Evolutionary conservation across 2,888 invertebrate species (phyloP).

Genomic region (Coelogynopora nodosa): DNA sequence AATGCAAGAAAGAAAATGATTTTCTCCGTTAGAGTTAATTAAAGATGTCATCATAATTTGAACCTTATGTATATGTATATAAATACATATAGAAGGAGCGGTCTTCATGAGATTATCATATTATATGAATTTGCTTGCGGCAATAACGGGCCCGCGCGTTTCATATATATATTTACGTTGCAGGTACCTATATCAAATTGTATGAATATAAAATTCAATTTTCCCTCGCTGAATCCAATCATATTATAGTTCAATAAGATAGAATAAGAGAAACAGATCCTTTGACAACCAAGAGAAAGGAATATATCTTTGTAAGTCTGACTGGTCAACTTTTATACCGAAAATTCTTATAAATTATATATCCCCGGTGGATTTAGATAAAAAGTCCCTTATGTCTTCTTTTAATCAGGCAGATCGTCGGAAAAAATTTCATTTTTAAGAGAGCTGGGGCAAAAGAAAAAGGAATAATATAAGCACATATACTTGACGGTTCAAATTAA

Average conservation of each 20-base stretch:
- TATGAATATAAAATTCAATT: neutral
- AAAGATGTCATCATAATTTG: too few species aligned
- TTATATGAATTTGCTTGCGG: too few species aligned
- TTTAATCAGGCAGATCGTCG: neutral
- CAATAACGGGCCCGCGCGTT: too few species aligned
- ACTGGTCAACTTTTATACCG: neutral
- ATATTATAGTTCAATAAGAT: neutral
- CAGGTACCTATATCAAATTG: too few species aligned
- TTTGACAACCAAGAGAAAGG: slow-evolving; percentile 13
- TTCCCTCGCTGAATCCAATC: neutral
- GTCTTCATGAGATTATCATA: too few species aligned
- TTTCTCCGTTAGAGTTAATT: too few species aligned
- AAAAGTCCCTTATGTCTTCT: neutral
- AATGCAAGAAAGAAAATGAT: too few species aligned
- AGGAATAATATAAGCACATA: too few species aligned
- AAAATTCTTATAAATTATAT: slow-evolving; percentile 1
- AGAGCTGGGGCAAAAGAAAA: neutral
- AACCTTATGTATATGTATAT: too few species aligned
- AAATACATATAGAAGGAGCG: too few species aligned
- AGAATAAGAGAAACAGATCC: neutral
- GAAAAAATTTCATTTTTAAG: neutral
- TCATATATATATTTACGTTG: too few species aligned
- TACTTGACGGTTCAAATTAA: slow-evolving; percentile 13
- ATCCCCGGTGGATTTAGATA: neutral
- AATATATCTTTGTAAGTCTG: neutral